Conservation (phyloP, 2,113 vertebrate genomes). For the Chrysemys picta region DNA sequence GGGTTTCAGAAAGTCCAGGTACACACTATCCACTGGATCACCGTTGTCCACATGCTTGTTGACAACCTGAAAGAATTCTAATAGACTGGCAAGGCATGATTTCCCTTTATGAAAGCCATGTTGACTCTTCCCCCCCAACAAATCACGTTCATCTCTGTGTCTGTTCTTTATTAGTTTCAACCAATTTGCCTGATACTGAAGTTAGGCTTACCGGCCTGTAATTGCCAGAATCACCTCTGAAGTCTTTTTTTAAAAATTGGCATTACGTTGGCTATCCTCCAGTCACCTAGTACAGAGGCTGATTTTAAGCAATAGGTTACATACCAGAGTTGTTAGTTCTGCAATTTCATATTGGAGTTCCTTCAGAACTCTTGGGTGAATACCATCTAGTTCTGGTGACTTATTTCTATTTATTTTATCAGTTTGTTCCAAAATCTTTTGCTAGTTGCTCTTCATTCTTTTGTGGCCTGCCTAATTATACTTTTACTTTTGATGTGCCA, state of each 20-base stretch:
- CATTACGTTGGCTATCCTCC: background rate
- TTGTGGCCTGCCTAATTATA: background rate
- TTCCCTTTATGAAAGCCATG: too few relatives aligned
- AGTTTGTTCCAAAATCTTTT: background rate
- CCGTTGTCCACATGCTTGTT: too few relatives aligned
- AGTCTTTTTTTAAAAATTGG: background rate
- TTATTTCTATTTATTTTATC: background rate
- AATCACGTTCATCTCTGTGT: background rate
- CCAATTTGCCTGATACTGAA: background rate
- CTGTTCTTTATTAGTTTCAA: background rate
- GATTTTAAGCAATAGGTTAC: background rate
- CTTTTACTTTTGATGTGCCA: background rate
- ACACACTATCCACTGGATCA: too few relatives aligned
- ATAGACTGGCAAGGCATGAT: too few relatives aligned
- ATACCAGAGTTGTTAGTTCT: background rate
- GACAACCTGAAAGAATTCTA: background rate
- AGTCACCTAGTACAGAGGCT: background rate
- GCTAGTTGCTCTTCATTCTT: background rate
- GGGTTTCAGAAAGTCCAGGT: background rate
- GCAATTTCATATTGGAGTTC: background rate
- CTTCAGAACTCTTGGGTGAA: background rate
- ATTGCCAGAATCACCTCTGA: background rate
- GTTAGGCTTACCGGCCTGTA: background rate
- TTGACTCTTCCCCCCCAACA: background rate
- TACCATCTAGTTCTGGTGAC: background rate